Base-by-base conservation (phyloP, 2,113 vertebrate genomes). In the Equus przewalskii region DNA sequence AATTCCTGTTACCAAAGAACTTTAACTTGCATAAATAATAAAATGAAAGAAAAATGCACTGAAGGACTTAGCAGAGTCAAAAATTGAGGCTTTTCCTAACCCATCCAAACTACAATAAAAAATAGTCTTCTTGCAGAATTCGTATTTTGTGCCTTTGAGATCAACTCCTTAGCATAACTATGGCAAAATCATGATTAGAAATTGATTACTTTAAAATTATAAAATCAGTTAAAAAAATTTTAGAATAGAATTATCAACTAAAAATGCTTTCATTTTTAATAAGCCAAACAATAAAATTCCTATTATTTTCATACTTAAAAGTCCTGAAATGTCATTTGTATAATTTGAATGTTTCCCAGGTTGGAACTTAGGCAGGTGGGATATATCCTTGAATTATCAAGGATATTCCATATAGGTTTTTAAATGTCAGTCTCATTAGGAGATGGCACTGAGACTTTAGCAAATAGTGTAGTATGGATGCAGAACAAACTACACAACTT, bases 141-240 rank as follows among this genome's bases (percentile, higher is more conserved):
- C 97, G 91, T 96, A 98, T 98, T 98, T 99, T 99, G 98, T 99
- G 98, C 98, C 98, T 98, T 98, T 98, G 98, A 98, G 98, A 98
- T 97, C 97, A 10, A 95, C 96, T 97, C 97, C 96, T 97, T 98
- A 19, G 81, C 89, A 98, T 97, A 98, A 97, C 89, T 98, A 97
- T 76, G 94, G 11, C 91, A 94, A 93, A 97, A 96, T 93, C 95
- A 98, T 78, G 94, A 98, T 91, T 97, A 96, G 95, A 98, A 98
- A 98, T 0, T 95, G 96, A 98, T 95, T 97, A 94, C 33, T 97
- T 98, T 96, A 97, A 97, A 95, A 96, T 73, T 95, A 95, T 96
- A 95, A 97, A 98, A 98, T 51, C 94, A 97, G 97, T 97, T 92
- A 78, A 98, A 98, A 94, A 98, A 96, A 98, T 41, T 97, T 97